Evolutionary conservation across 2,888 invertebrate species (phyloP), one percentile per base, ranked within the genome.

Genomic region (Platerodrilus igneus): DNA sequence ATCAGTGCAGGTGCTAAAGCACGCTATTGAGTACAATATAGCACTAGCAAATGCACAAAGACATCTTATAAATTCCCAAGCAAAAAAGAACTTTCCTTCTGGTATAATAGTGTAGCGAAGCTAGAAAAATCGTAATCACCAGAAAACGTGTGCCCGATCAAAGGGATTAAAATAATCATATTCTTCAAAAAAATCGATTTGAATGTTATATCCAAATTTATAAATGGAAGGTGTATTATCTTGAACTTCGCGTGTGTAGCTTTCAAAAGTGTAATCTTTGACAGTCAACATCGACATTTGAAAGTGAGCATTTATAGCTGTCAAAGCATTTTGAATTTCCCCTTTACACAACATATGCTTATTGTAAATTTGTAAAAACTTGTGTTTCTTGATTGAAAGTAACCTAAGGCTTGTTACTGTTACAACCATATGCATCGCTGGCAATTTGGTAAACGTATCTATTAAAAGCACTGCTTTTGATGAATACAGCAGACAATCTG

Each of bases 161-260:
- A 50, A 53, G 2, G 53, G 51, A 3, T 41, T 26, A 29, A 38
- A 47, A 37, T 53, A 53, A 35, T 53, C 50, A 25, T 42, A 49
- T 34, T 53, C 51, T 23, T 50, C 48, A 16, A 19, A 36, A 2
- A 48, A 47, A 26, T 46, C 43, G 3, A 37, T 8, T 18, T 31
- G 11, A 1, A 46, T 27, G 10, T 34, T 37, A 15, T 45, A 48
- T 0, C 41, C 44, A 30, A 46, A 50, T 10, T n/a, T 30, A n/a
- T 28, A 15, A 8, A 45, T 39, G 3, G 36, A 41, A 18, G 17
- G 8, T 6, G 9, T 10, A 5, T n/a, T 16, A 3, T 28, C 10
- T 2, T 18, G 2, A 10, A 10, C 7, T 5, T 17, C 5, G 9
- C 10, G 18, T 10, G 11, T 4, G 5, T 9, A n/a, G 1, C 6